Percentiles rank a stretch among this genome's conserved stretches.
phyloP scores from a whole-genome alignment of 92 coral and sea anemone genomes.

The Pocillopora meandrina region DNA sequence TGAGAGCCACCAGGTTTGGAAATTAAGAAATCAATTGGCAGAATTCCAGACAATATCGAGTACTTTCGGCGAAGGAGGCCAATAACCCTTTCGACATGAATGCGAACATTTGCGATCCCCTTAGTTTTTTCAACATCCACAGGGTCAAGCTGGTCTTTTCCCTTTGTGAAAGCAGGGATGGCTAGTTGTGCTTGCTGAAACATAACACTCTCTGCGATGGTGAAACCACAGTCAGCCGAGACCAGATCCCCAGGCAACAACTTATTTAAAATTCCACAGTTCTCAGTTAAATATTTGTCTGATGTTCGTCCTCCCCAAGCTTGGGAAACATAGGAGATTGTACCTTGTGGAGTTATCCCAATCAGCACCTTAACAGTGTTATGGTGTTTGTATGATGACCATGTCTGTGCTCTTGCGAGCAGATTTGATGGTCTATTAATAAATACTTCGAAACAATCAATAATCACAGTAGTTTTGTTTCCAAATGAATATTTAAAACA shows the following conservation, averaged over 20 bases:
- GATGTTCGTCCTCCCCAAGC: no score
- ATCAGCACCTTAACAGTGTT: no score
- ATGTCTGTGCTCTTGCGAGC: no score
- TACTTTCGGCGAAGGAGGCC: constrained; percentile 51
- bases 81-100: constrained; percentile 62
- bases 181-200: constrained; percentile 48
- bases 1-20: no score
- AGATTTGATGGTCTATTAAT: no score
- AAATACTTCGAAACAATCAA: no score
- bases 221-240: constrained; percentile 64
- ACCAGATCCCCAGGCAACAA: constrained; percentile 71
- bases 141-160: constrained; percentile 56
- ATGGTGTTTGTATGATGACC: no score
- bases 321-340: no score
- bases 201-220: constrained; percentile 47
- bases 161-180: constrained; percentile 61
- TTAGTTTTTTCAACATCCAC: constrained; percentile 60
- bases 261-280: constrained; percentile 61
- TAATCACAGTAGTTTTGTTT: no score
- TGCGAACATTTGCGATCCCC: constrained; percentile 68
- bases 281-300: constrained; percentile 65
- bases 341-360: no score
- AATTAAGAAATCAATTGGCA: no score
- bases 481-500: no score
- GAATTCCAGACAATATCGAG: constrained; percentile 45